phyloP scores from a whole-genome alignment of 2,113 vertebrate species.

The Cyphomyrus plagiostoma region DNA sequence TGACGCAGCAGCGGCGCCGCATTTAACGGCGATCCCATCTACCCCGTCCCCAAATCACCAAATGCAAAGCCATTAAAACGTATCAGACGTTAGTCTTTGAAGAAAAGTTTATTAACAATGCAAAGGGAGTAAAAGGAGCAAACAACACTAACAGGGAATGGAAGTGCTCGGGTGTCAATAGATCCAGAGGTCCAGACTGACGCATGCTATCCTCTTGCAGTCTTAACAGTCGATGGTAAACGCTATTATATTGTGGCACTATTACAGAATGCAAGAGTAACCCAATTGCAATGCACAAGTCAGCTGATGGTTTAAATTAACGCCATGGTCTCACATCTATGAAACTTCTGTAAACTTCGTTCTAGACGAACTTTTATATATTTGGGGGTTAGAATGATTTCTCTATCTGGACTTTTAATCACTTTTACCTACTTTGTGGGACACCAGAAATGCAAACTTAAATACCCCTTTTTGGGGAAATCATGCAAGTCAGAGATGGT shows the following conservation, averaged over 20 bases:
- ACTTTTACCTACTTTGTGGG: background rate
- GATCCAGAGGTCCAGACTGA: constrained; percentile 6
- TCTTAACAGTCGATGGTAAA: background rate
- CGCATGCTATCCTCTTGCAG: background rate
- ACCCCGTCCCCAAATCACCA: background rate
- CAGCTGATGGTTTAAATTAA: background rate
- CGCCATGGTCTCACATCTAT: background rate
- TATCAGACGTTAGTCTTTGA: background rate
- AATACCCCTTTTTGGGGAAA: background rate
- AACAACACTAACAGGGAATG: constrained; percentile 16
- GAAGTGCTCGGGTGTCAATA: constrained; percentile 8
- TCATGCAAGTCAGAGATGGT: background rate
- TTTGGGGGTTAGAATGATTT: background rate
- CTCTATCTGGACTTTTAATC: background rate
- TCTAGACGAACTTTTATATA: background rate
- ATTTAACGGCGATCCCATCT: background rate
- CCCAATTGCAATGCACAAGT: background rate
- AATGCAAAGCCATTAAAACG: background rate
- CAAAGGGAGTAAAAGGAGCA: constrained; percentile 27
- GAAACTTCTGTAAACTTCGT: background rate
- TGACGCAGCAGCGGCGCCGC: background rate
- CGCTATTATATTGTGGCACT: background rate
- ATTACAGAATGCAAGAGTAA: background rate
- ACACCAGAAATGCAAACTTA: background rate
- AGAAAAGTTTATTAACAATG: constrained; percentile 30